phyloP scores from a whole-genome alignment of 53 echinoderm and acorn worm species.

The Astropecten irregularis region DNA sequence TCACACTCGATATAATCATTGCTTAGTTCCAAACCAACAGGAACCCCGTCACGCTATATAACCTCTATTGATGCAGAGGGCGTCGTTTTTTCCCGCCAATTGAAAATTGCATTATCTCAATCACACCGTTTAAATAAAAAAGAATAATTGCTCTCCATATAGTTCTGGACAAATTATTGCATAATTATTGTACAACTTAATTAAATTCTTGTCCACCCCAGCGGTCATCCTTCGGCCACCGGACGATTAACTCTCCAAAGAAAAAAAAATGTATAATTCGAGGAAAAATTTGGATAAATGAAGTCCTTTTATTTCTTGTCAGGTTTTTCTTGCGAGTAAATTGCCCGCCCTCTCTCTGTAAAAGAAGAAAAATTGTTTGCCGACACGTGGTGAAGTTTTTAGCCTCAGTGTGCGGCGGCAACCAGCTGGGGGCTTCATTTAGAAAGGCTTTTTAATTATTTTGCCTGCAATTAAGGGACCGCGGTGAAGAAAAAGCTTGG shows the following conservation, averaged over 20 bases:
- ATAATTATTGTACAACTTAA: too few species aligned
- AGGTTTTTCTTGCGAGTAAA: not conserved
- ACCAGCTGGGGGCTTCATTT: constrained; percentile 40
- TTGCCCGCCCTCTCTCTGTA: not conserved
- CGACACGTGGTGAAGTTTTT: constrained; percentile 15
- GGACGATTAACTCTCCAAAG: not conserved
- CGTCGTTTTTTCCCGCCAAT: not conserved
- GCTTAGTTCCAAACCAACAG: too few species aligned
- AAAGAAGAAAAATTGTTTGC: too few species aligned
- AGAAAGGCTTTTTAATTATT: constrained; percentile 45
- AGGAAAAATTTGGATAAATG: too few species aligned
- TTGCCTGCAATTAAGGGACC: constrained; percentile 39
- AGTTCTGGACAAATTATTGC: constrained; percentile 5
- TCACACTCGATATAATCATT: too few species aligned
- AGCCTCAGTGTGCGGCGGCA: not conserved
- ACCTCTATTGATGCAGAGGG: too few species aligned
- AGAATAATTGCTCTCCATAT: too few species aligned
- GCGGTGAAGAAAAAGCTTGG: not conserved
- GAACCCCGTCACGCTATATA: too few species aligned
- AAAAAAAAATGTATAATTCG: constrained; percentile 7
- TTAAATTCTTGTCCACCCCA: not conserved
- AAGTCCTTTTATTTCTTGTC: not conserved
- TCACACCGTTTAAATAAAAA: not conserved
- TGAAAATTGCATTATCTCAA: not conserved
- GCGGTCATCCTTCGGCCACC: not conserved